Percentiles rank a stretch among this genome's conserved stretches.
Evolutionary conservation across 1,140 invertebrate genomes (phyloP).

Genomic region (Zaprionus ghesquierei): DNA sequence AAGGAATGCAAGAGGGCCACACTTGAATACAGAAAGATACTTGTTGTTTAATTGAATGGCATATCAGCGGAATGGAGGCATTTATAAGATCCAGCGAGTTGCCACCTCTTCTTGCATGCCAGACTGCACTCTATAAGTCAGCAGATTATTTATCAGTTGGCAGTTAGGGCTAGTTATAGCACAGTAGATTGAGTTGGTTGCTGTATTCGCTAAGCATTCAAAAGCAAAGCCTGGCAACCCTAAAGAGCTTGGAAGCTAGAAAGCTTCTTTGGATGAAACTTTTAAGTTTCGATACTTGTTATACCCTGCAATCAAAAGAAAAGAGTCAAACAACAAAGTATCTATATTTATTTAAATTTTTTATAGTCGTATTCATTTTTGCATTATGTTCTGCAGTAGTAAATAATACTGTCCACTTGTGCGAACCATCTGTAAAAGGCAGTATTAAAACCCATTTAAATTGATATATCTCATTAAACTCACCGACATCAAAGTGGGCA

Average conservation of each 20-base stretch:
- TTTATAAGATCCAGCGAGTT: constrained; percentile 41
- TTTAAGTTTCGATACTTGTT: not conserved
- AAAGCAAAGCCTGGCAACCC: not conserved
- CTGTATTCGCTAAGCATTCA: not conserved
- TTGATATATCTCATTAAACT: not conserved
- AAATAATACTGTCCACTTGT: constrained; percentile 75
- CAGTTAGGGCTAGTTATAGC: not conserved
- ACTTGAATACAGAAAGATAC: constrained; percentile 25
- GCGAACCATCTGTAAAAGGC: constrained; percentile 68
- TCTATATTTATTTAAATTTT: too few species aligned
- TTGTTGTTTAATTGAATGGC: constrained; percentile 53
- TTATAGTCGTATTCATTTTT: constrained; percentile 42
- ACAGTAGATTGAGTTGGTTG: not conserved
- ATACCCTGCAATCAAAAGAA: not conserved
- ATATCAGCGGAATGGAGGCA: constrained; percentile 39
- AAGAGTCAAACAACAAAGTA: too few species aligned
- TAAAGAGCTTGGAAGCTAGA: not conserved
- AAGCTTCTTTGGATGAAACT: not conserved
- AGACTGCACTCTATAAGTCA: constrained; percentile 60
- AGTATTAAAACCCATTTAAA: not conserved
- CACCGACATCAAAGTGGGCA: constrained; percentile 74
- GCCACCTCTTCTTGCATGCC: constrained; percentile 63
- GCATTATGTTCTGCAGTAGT: constrained; percentile 63
- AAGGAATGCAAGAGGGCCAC: constrained; percentile 1
- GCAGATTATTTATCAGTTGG: constrained; percentile 3